Evolutionary conservation across 2,113 vertebrate genomes (phyloP), one percentile per base, ranked within the genome.

Genomic region (Machaerirhynchus nigripectus): DNA sequence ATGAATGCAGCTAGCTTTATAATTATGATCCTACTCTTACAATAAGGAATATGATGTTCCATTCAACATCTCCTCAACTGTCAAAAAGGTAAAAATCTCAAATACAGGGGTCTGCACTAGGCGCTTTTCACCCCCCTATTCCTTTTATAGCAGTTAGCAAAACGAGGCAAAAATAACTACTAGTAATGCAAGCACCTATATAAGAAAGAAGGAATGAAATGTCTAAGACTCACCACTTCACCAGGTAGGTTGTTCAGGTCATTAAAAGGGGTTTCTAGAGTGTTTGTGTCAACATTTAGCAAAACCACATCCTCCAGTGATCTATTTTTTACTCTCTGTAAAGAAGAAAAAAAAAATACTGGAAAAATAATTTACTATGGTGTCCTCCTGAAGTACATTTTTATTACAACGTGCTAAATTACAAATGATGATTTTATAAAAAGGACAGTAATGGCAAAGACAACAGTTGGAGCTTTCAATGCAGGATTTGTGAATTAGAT

Each of bases 271-370:
- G 98, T 99, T 98, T 99, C 99, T 97, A 99, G 98, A 84, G 98
- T 98, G 97, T 99, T 99, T 91, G 98, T 99, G 96, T 99, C 99
- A 97, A 99, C 99, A 89, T 99, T 99, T 76, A 99, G 96, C 94
- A 99, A 98, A 96, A 99, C 98, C 96, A 99, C 99, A 89, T 99
- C 99, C 96, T 99, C 99, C 97, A 99, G 95, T 46, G 99, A 99
- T 79, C 98, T 98, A 79, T 97, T 99, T 97, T 98, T 99, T 6
- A 99, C 99, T 97, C 98, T 99, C 99, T 99, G 87, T 67, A 95
- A 63, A 74, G 19, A 63, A 60, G 65, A 42, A 11, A 65, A 94
- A 94, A 94, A 94, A 92, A 56, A 90, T 56, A n/a, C 47, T 15
- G 16, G 61, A 83, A 87, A 93, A 82, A 87, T 42, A 91, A 82